These are phyloP conservation scores for Tragelaphus strepsiceros DNA, from an alignment of 2,113 vertebrate genomes.

Conservation along the genomic window DNA sequence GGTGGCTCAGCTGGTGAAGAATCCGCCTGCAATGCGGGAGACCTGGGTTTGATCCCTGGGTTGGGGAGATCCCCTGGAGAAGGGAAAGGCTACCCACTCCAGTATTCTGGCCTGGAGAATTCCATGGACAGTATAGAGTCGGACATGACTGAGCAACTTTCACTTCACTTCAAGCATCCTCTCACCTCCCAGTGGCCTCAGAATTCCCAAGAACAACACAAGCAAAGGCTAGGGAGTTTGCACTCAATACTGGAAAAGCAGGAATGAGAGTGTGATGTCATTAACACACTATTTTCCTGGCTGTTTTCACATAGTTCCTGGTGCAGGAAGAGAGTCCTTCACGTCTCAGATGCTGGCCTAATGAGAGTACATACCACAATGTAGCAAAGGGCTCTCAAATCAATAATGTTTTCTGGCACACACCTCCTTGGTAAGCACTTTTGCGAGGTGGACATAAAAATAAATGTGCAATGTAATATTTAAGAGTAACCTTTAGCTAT, in stretches of 20 bases:
- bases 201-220: not conserved
- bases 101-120: not conserved
- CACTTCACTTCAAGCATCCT: not conserved
- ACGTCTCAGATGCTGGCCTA: slow-evolving; percentile 23
- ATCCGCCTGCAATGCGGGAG: not conserved
- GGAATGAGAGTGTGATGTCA: not conserved
- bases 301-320: slow-evolving; percentile 25
- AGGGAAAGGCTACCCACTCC: not conserved
- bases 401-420: slow-evolving; percentile 55
- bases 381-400: slow-evolving; percentile 39
- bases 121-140: not conserved
- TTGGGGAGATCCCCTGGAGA: not conserved
- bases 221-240: not conserved
- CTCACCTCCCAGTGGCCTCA: not conserved
- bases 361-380: slow-evolving; percentile 16
- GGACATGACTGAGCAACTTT: not conserved
- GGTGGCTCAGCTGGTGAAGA: not conserved
- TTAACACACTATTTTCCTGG: not conserved
- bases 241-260: not conserved
- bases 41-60: not conserved
- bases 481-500: slow-evolving; percentile 58
- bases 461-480: slow-evolving; percentile 65
- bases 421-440: slow-evolving; percentile 46
- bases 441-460: slow-evolving; percentile 54
- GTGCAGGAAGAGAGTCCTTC: slow-evolving; percentile 23